These are phyloP conservation scores for Taenaris catops DNA, from an alignment of 2,888 invertebrate genomes.

Conservation along the genomic window DNA sequence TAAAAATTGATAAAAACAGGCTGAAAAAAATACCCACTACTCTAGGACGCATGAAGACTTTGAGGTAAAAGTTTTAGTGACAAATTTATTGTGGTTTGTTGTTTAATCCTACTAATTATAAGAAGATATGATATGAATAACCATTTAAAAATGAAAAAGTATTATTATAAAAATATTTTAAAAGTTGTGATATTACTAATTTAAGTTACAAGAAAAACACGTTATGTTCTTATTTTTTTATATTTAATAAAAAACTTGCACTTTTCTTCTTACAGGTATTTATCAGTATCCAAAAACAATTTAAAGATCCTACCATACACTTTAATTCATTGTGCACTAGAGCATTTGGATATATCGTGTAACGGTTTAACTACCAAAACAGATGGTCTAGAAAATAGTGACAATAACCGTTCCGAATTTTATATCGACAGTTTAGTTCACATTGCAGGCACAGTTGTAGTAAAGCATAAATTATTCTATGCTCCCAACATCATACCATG, in stretches of 20 bases:
- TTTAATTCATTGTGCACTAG: slow-evolving; percentile 72
- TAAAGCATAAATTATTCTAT: slow-evolving; percentile 75
- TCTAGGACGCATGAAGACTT: slow-evolving; percentile 78
- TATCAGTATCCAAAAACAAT: slow-evolving; percentile 77
- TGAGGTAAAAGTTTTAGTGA: slow-evolving; percentile 63
- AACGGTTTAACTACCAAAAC: slow-evolving; percentile 66
- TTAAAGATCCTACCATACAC: slow-evolving; percentile 81
- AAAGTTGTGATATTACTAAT: no score
- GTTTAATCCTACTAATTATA: no score
- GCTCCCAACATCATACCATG: slow-evolving; percentile 77
- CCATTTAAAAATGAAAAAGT: no score
- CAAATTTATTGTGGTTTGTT: no score
- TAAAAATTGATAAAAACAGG: slow-evolving; percentile 83
- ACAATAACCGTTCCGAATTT: slow-evolving; percentile 47
- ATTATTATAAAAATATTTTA: no score
- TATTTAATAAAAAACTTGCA: neutral
- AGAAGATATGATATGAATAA: no score
- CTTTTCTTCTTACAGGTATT: slow-evolving; percentile 53
- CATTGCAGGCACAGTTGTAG: slow-evolving; percentile 70
- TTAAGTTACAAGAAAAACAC: no score
- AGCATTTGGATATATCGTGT: slow-evolving; percentile 77
- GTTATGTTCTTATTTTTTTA: no score
- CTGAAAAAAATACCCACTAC: slow-evolving; percentile 81
- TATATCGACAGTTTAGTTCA: slow-evolving; percentile 75
- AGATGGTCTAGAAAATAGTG: slow-evolving; percentile 22